These are phyloP conservation scores for Platycercus adscitus DNA, from an alignment of 2,113 vertebrate species.

Conservation along the genomic window DNA sequence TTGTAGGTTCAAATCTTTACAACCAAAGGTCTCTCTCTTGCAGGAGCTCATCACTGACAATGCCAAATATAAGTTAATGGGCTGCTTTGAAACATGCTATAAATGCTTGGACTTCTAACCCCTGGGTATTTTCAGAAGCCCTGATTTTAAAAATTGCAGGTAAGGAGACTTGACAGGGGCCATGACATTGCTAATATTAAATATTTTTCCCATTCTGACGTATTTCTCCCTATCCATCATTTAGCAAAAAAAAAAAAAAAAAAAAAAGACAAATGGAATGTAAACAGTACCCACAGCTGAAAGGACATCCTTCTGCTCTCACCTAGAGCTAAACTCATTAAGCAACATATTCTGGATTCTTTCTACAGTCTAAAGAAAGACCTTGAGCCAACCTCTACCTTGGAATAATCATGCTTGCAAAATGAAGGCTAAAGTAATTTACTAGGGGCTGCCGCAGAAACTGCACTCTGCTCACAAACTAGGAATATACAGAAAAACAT, in stretches of 20 bases:
- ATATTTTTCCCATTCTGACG: background rate
- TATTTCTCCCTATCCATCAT: background rate
- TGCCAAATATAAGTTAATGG: background rate
- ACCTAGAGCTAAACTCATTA: background rate
- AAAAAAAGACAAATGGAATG: background rate
- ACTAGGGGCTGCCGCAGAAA: background rate
- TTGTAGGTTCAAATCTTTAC: background rate
- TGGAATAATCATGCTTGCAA: background rate
- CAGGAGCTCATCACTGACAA: background rate
- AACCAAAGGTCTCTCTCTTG: background rate
- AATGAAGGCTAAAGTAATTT: constrained; percentile 1
- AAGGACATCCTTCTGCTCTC: background rate
- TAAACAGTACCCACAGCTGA: background rate
- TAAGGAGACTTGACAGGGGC: background rate
- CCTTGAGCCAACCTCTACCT: background rate
- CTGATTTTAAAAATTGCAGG: background rate
- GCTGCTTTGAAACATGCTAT: background rate
- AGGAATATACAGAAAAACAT: background rate
- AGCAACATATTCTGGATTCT: background rate
- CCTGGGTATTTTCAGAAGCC: background rate
- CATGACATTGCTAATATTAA: background rate
- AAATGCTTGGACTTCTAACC: background rate
- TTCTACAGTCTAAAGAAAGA: background rate
- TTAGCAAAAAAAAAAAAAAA: background rate
- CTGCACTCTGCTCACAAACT: background rate